phyloP scores from a whole-genome alignment of 2,797 vertebrate species.

The Chaunax sp. region DNA sequence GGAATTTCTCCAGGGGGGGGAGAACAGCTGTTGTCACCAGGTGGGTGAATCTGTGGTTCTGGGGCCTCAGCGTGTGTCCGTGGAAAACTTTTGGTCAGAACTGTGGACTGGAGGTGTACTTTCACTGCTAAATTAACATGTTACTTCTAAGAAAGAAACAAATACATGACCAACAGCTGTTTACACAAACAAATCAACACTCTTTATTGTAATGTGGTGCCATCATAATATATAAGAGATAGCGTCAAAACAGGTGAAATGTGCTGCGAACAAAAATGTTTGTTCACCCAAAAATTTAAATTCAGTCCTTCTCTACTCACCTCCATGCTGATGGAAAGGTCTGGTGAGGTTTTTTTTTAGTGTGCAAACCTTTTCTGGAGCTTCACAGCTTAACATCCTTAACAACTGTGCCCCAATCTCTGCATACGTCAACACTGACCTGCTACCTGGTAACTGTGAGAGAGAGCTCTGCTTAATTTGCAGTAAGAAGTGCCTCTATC shows the following conservation, averaged over 20 bases:
- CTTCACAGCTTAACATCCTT: too few species aligned
- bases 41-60: conserved; percentile 27
- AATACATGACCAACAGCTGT: conserved; percentile 3
- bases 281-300: too few species aligned
- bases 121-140: not conserved
- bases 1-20: conserved; percentile 36
- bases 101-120: conserved; percentile 5
- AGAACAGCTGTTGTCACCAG: conserved; percentile 62
- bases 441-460: too few species aligned
- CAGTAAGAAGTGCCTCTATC: too few species aligned
- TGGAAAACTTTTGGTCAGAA: conserved; percentile 30
- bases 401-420: too few species aligned
- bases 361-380: too few species aligned
- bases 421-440: too few species aligned
- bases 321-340: too few species aligned
- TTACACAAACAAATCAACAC: not conserved
- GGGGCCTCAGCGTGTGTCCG: conserved; percentile 20
- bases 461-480: too few species aligned
- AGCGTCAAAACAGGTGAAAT: not conserved
- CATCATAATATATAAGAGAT: not conserved
- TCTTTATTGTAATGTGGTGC: not conserved
- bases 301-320: too few species aligned
- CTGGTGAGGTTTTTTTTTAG: too few species aligned
- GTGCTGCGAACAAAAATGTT: too few species aligned
- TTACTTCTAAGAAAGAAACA: conserved; percentile 10